These are phyloP conservation scores for Agriopis aurantiaria DNA, from an alignment of 2,888 invertebrate species.

Conservation along the genomic window DNA sequence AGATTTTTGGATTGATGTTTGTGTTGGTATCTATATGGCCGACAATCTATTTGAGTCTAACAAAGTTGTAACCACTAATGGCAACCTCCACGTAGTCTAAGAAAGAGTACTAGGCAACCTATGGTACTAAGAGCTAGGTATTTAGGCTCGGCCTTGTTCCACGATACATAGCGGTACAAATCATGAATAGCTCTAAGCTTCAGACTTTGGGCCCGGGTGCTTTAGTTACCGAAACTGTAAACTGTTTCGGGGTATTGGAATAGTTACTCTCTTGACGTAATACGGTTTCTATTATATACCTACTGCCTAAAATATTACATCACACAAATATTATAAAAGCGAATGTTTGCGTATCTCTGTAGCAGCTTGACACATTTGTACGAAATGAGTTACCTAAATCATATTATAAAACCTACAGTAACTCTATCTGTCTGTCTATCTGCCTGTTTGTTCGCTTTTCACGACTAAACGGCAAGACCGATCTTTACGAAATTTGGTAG, in stretches of 20 bases:
- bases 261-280: slow-evolving; percentile 8
- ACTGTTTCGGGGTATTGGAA: slow-evolving; percentile 18
- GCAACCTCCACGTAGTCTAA: not conserved
- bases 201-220: not conserved
- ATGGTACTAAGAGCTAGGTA: not conserved
- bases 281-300: not conserved
- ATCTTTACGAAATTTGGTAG: too few species aligned
- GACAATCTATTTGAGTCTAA: not conserved
- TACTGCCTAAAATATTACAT: not conserved
- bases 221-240: slow-evolving; percentile 4
- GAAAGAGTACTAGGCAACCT: not conserved
- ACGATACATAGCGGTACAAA: not conserved
- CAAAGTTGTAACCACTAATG: not conserved
- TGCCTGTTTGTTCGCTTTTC: too few species aligned
- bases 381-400: too few species aligned
- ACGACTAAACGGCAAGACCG: too few species aligned
- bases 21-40: too few species aligned
- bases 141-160: not conserved
- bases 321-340: too few species aligned
- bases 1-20: too few species aligned
- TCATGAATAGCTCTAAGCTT: slow-evolving; percentile 3
- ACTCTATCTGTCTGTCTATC: too few species aligned
- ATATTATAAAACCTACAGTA: too few species aligned
- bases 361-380: too few species aligned
- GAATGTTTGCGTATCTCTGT: too few species aligned